Conservation (phyloP, 2,797 vertebrate genomes). For the Morus bassanus region DNA sequence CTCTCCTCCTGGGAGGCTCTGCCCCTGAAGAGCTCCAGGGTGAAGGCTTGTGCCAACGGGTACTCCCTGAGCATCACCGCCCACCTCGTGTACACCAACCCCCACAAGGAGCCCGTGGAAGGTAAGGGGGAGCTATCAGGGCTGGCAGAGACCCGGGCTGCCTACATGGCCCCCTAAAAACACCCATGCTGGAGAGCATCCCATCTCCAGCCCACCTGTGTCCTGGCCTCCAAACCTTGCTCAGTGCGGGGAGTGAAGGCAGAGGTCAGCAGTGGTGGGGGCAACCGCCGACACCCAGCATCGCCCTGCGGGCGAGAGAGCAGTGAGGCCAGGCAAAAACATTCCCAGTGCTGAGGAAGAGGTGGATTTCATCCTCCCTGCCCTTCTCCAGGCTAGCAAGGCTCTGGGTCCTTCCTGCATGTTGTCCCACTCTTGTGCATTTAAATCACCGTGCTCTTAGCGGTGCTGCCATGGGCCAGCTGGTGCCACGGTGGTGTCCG, state of each 20-base stretch:
- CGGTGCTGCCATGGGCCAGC: rapidly evolving
- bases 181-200: not conserved
- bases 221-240: not conserved
- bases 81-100: conserved; percentile 88
- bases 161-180: not conserved
- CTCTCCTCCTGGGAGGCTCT: conserved; percentile 89
- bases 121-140: conserved; percentile 71
- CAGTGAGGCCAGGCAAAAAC: not conserved
- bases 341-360: not conserved
- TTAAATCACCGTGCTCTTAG: rapidly evolving
- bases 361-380: not conserved
- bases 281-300: not conserved
- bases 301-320: rapidly evolving
- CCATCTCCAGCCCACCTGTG: not conserved
- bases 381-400: not conserved
- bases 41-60: conserved; percentile 92
- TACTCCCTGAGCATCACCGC: conserved; percentile 88
- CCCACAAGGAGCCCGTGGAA: conserved; percentile 85
- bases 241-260: not conserved
- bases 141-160: not conserved
- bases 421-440: rapidly evolving
- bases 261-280: rapidly evolving
- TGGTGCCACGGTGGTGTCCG: rapidly evolving
- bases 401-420: not conserved
- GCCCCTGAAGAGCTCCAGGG: conserved; percentile 88